Evolutionary conservation across 2,888 invertebrate species (phyloP), one percentile per base, ranked within the genome.

Genomic region (Sesia bembeciformis): DNA sequence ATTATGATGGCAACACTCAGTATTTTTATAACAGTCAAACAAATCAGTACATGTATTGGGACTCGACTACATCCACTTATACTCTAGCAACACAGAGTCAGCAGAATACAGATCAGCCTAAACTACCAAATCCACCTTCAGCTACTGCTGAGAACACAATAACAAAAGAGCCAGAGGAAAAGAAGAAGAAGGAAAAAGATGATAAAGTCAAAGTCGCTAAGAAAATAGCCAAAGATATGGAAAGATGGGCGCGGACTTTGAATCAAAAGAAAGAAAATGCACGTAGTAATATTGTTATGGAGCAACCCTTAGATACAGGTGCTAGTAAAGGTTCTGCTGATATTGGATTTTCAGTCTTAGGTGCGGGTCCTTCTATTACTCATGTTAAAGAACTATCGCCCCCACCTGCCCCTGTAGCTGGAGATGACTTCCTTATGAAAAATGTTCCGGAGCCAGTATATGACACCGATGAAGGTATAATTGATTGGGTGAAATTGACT

Each of bases 201-300:
- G 98, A 98, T 67, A 98, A 98, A 87, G 98, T 97, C 0, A 98
- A 98, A 85, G 97, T 97, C 6, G 98, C 98, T 4, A 98, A 98
- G 77, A 97, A 98, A 81, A 98, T 98, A 64, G 98, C 98, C 0
- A 98, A 98, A 87, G 94, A 92, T 63, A 92, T 92, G 92, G 92
- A 92, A 60, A 81, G 92, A 55, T 99, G 99, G 99, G 99, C 99
- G 0, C 97, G 98, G 68, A 97, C 97, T 6, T 87, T 98, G 61
- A 99, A 99, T 78, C 98, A 98, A 78, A 97, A 97, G 85, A 98
- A 98, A 77, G 96, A 97, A 81, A 86, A 84, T 67, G 88, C 89
- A 52, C 76, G 80, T 8, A 83, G 80, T 52, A 88, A 87, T 57
- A 66, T 82, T 59, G 86, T 89, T 0, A 85, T 87, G 70, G 90